These are phyloP conservation scores for Bubo bubo DNA, from an alignment of 2,113 vertebrate species.

Conservation along the genomic window DNA sequence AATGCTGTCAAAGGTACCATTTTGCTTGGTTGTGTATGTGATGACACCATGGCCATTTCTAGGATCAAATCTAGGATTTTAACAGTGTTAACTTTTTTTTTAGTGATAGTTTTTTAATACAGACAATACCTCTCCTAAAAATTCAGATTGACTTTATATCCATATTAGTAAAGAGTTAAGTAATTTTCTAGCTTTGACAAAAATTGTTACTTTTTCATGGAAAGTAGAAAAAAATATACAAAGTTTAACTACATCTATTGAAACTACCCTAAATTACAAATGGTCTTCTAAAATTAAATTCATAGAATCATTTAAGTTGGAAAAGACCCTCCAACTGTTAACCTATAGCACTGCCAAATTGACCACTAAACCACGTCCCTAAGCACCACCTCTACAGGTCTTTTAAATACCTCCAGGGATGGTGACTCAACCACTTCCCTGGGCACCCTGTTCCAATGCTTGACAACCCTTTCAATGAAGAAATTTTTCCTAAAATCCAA, in stretches of 20 bases:
- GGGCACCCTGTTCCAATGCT: too few species aligned
- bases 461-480: not conserved
- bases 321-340: not conserved
- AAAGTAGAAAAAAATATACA: not conserved
- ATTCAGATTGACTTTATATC: not conserved
- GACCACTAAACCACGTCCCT: not conserved
- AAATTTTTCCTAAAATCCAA: not conserved
- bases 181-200: not conserved
- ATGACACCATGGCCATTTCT: not conserved
- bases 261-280: not conserved
- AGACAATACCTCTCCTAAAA: not conserved
- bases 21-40: not conserved
- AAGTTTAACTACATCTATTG: not conserved
- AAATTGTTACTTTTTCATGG: not conserved
- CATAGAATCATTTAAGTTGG: not conserved
- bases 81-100: not conserved
- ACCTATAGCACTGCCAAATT: not conserved
- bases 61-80: not conserved
- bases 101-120: not conserved
- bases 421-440: not conserved
- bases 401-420: not conserved
- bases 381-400: not conserved
- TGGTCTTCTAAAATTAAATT: not conserved
- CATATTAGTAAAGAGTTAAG: not conserved
- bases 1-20: not conserved